Evolutionary conservation across 2,888 invertebrate species (phyloP), one percentile per base, ranked within the genome.

Genomic region (Sinopyrophorus schimmeli): DNA sequence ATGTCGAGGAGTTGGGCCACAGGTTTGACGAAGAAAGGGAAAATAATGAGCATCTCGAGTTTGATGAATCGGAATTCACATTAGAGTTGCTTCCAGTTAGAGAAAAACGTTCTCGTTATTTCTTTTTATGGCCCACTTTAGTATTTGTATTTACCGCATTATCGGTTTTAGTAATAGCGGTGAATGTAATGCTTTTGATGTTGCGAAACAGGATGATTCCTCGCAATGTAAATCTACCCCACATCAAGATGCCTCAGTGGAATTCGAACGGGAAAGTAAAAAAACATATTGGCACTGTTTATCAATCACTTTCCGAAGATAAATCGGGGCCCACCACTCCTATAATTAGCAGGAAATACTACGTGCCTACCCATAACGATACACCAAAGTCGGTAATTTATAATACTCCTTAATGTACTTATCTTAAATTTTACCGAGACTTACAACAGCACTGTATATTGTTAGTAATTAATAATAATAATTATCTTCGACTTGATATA

Each of bases 281-380:
- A 76, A 85, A 83, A 64, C 84, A 86, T 69, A 84, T 84, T 60
- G 85, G 85, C 2, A 78, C 88, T 49, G 86, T 89, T 11, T 89
- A 89, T 73, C 86, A 86, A 65, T 87, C 87, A 57, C 74, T 89
- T 41, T 86, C 87, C 6, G 89, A 89, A 70, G 89, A 89, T 59
- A 80, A 24, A n/a, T 15, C 18, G 5, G 49, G 39, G 2, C 12
- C 41, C 10, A 28, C 6, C 6, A 39, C 34, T 5, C 39, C 49
- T n/a, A 42, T 37, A n/a, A 30, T 37, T 11, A 40, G 20, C 16
- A 40, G 43, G 24, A 44, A 37, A 10, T 21, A 37, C 5, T 30
- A 27, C 10, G 44, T 44, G 16, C 37, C 37, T 6, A 37, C 37
- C 4, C 44, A 44, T 17, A 14, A 16, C 27, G 32, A 24, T 14